Evolutionary conservation across 2,888 invertebrate species (phyloP).

Genomic region (Ormyrus rosae): DNA sequence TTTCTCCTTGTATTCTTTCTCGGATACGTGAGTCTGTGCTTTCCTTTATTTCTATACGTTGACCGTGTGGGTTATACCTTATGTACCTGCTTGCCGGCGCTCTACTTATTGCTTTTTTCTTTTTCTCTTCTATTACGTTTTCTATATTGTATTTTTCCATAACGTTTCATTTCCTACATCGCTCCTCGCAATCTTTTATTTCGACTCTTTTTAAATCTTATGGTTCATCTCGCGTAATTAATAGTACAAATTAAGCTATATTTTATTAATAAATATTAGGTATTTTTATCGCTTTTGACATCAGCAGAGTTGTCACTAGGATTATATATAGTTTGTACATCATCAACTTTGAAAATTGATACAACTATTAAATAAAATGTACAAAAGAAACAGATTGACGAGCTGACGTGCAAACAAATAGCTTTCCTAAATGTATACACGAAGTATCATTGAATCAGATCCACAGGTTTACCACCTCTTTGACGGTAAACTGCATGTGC

Average conservation of each 20-base stretch:
- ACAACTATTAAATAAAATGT: too few relatives aligned
- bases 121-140: slow-evolving; percentile 37
- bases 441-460: too few relatives aligned
- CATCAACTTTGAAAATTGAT: too few relatives aligned
- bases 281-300: too few relatives aligned
- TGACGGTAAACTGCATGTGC: too few relatives aligned
- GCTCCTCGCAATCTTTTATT: slow-evolving; percentile 25
- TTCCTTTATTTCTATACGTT: slow-evolving; percentile 15
- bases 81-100: not conserved
- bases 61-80: not conserved
- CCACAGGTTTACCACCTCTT: too few relatives aligned
- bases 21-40: not conserved
- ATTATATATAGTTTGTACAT: too few relatives aligned
- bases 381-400: too few relatives aligned
- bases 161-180: slow-evolving; percentile 15
- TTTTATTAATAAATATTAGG: too few relatives aligned
- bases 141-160: slow-evolving; percentile 35
- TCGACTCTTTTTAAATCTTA: slow-evolving; percentile 3
- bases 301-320: too few relatives aligned
- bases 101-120: slow-evolving; percentile 37
- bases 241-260: not conserved
- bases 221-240: slow-evolving; percentile 25
- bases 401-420: too few relatives aligned
- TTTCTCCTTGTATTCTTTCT: slow-evolving; percentile 12
- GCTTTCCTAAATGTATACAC: too few relatives aligned